These are phyloP conservation scores for Pelmatolapia mariae DNA, from an alignment of 2,113 vertebrate species.

Conservation along the genomic window DNA sequence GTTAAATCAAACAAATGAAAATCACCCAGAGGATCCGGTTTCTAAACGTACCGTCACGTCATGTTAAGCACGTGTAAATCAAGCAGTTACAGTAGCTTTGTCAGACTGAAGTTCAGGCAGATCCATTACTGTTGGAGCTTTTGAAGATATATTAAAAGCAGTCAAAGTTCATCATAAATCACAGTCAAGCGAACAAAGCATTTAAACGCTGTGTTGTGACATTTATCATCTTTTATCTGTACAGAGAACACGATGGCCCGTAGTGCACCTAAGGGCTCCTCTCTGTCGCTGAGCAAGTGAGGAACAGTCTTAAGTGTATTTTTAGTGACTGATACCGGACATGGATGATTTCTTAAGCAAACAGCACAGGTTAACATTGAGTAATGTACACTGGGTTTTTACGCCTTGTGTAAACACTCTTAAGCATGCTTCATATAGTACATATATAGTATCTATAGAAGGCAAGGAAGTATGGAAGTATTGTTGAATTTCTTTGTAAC, in stretches of 20 bases:
- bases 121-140: constrained; percentile 41
- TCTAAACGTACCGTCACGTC: not conserved
- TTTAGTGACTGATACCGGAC: constrained; percentile 60
- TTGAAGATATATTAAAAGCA: constrained; percentile 15
- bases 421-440: constrained; percentile 13
- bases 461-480: not conserved
- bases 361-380: constrained; percentile 42
- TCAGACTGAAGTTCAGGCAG: constrained; percentile 30
- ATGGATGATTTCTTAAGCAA: constrained; percentile 68
- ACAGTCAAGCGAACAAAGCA: constrained; percentile 40
- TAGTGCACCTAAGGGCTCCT: constrained; percentile 25
- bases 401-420: constrained; percentile 62
- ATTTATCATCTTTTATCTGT: constrained; percentile 54
- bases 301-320: constrained; percentile 48
- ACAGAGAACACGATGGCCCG: constrained; percentile 29
- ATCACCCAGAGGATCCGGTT: not conserved
- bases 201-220: constrained; percentile 38
- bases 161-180: constrained; percentile 49
- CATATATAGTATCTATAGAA: not conserved
- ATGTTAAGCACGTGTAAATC: constrained; percentile 25
- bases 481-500: not conserved
- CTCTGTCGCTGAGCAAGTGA: constrained; percentile 32
- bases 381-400: constrained; percentile 24
- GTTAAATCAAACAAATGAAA: not conserved
- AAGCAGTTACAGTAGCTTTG: constrained; percentile 33